Evolutionary conservation across 35 echinoderm and acorn worm genomes (phyloP), one percentile per base, ranked within the genome.

Genomic region (Anneissia japonica): DNA sequence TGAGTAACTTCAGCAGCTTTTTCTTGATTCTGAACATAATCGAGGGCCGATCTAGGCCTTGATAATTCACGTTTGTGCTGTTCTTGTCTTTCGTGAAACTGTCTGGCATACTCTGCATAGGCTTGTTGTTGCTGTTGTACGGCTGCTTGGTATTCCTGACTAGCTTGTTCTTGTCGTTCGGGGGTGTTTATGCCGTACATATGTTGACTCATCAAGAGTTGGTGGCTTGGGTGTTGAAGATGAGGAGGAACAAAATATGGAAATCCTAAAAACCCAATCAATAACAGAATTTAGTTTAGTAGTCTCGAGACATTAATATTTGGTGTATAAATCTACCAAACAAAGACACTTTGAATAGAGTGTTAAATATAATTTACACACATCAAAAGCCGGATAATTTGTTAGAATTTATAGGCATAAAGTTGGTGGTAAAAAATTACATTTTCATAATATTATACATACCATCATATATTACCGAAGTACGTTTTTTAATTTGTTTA

Each of bases 61-160:
- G n/a, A 83, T 55, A 12, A 46, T 28, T 19, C 43, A 55, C 40
- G 56, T 43, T 51, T 83, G 40, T 51, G 43, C 40, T 51, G 43
- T 41, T 34, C 56, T 51, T 83, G 81, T 11, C 38, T 3, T 45
- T 17, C 51, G 19, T 64, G 51, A 64, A 26, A 9, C 19, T 64
- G 51, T 26, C 51, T 64, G 9, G 26, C 51, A 64, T 64, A 64
- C 51, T 64, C 51, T 64, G 26, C 7, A 64, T 64, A 64, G 30
- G 91, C 91, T 45, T 97, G 91, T 14, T 97, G 94, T 46, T 97
- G 94, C 38, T 97, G 94, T 35, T 90, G 84, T 10, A 97, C 21
- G 12, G 91, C 84, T 31, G 77, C 30, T 55, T 97, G 94, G 73
- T 87, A 81, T 36, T 97, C 94, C 46, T 36, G 51, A 16, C 30